Base-by-base conservation (phyloP, 2,797 vertebrate species). In the Decapterus maruadsi region DNA sequence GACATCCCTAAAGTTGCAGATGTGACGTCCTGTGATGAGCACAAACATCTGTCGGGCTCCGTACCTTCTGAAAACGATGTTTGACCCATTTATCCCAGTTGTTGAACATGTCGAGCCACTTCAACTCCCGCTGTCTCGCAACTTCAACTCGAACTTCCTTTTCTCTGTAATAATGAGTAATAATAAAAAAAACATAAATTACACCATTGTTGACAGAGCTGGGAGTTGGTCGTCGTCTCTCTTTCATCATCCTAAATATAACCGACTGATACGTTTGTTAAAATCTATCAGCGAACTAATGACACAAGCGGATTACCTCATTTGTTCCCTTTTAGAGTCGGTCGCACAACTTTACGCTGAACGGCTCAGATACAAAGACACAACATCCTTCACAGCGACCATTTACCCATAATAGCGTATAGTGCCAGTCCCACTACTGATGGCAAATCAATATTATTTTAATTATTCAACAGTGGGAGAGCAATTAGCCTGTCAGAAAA, bases 31-130 rank as follows among this genome's bases (percentile, higher is more conserved):
- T 5, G 31, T 34, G 31, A 34, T 34, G 31, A 34, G 6, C 31
- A 40, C 19, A 36, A 55, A 61, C 11, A 63, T 9, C n/a, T 66
- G 38, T 22, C 17, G 71, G n/a, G 40, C 19, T 26, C 2, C 17
- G 16, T 83, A 98, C 97, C 96, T 98, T 98, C 84, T 96, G 96
- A 87, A 97, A 98, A 78, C 96, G 96, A 64, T 97, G 95, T 34
- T 94, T 94, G 64, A 97, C 56, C 97, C 97, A 98, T 72, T 98
- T 98, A 88, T 98, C 97, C 97, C 97, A 98, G 86, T 96, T 92
- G 84, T 75, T 85, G 90, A 98, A 97, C 97, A 98, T 98, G 36
- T 98, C 97, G 43, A 98, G 85, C 97, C 97, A 98, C 71, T 98
- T 98, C 82, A 97, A 93, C 89, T 98, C 97, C 80, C 97, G 92